Evolutionary conservation across 2,797 vertebrate species (phyloP).

Genomic region (Anguilla marmorata): DNA sequence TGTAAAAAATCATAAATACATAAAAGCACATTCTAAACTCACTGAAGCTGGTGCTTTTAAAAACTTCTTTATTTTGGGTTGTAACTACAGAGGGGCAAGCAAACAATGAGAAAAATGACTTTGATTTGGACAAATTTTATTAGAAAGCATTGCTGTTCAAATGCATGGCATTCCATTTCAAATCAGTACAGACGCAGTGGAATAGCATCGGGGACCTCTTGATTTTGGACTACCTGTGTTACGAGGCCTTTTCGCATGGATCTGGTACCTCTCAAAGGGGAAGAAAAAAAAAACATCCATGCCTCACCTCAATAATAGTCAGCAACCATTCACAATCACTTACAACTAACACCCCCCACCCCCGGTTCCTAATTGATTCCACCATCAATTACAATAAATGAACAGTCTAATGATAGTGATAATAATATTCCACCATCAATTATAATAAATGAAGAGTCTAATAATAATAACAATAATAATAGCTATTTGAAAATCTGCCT

Average conservation of each 20-base stretch:
- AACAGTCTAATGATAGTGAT: too few species aligned
- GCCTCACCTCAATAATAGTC: neutral
- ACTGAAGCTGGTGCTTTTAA: neutral
- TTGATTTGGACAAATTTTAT: neutral
- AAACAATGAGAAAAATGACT: neutral
- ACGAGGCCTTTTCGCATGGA: neutral
- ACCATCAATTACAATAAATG: neutral
- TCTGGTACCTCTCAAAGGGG: neutral
- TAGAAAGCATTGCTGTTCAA: neutral
- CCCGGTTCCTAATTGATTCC: too few species aligned
- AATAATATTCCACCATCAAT: too few species aligned
- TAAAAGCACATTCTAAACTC: neutral
- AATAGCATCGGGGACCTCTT: neutral
- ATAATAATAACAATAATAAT: too few species aligned
- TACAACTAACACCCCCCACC: too few species aligned
- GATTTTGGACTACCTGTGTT: neutral
- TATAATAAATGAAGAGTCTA: too few species aligned
- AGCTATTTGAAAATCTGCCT: too few species aligned
- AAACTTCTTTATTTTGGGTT: neutral
- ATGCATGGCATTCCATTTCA: neutral
- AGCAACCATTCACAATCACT: neutral
- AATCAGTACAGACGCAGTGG: neutral
- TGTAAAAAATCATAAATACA: neutral
- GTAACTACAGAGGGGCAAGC: neutral
- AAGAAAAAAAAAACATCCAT: neutral